Evolutionary conservation across 2,888 invertebrate species (phyloP).

Genomic region (Nudaria mundana): DNA sequence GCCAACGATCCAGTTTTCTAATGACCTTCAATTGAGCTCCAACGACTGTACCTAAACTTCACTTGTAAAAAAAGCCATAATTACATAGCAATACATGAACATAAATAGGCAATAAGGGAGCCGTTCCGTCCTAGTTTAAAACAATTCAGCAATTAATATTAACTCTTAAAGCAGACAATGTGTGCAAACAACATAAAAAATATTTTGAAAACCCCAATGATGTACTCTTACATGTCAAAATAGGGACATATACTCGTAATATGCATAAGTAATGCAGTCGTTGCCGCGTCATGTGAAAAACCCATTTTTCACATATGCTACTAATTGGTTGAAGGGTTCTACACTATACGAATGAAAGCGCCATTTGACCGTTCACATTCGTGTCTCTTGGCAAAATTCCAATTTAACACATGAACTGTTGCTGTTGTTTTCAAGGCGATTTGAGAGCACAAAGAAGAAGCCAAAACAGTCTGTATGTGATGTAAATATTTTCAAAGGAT

Average conservation of each 20-base stretch:
- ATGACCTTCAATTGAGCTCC: conserved; percentile 38
- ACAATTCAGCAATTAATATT: too few species aligned
- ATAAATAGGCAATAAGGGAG: too few species aligned
- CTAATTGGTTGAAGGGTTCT: conserved; percentile 30
- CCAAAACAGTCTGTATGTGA: conserved; percentile 30
- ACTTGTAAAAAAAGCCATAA: not conserved
- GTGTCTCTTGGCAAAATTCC: conserved; percentile 30
- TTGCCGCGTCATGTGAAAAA: too few species aligned
- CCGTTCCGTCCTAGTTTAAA: too few species aligned
- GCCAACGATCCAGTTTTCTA: conserved; percentile 37
- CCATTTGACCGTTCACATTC: conserved; percentile 24
- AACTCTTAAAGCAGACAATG: too few species aligned
- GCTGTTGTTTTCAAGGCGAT: conserved; percentile 42
- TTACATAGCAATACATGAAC: not conserved
- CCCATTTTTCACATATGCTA: conserved; percentile 22
- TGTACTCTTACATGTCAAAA: not conserved
- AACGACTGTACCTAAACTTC: conserved; percentile 14
- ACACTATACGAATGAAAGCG: conserved; percentile 20
- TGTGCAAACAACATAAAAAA: too few species aligned
- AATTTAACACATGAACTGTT: conserved; percentile 46
- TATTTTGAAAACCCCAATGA: not conserved
- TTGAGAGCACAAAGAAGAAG: conserved; percentile 49
- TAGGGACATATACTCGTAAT: too few species aligned
- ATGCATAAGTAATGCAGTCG: too few species aligned
- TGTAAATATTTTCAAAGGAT: conserved; percentile 18